Base-by-base conservation (phyloP, 2,113 vertebrate species). In the Corythaeola cristata region DNA sequence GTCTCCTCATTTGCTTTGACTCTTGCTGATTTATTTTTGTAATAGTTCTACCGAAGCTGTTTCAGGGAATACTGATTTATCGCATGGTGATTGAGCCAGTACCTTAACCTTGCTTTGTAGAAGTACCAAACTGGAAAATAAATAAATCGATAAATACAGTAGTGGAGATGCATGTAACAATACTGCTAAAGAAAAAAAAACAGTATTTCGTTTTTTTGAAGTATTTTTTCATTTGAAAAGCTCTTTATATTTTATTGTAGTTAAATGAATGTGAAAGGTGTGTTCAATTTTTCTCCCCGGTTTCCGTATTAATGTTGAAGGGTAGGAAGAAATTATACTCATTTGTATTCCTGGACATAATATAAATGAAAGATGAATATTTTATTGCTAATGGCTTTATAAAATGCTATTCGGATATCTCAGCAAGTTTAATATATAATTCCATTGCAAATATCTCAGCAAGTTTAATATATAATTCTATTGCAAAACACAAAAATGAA, bases 291-390 rank as follows among this genome's bases (percentile, higher is more conserved):
- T 90, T 96, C 90, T 90, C 23, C 11, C 28, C 83, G n/a, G 37
- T 83, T 79, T 88, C 21, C 35, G 24, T 94, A 60, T 96, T 92
- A 89, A 75, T 71, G 55, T 81, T 92, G 91, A 95, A 91, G 24
- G 22, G 52, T 77, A 72, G 68, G 52, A 86, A 81, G 83, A 95
- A 90, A 92, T 93, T 84, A 81, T 24, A 26, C 49, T 94, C 32
- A 81, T 94, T 92, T 96, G 56, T 96, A 90, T 94, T 94, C 68
- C 56, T 89, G 93, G 92, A 84, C 72, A 53, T 78, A 86, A 81
- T 78, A 84, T 53, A 95, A 84, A 84, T 86, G 88, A 86, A 92
- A 95, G 93, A 93, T 75, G 17, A 84, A 49, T 77, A 60, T 92
- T 94, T 88, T 94, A 72, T 81, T 81, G 60, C 28, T 92, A 93